Evolutionary conservation across 2,113 vertebrate species (phyloP).

Genomic region (Bufo bufo): DNA sequence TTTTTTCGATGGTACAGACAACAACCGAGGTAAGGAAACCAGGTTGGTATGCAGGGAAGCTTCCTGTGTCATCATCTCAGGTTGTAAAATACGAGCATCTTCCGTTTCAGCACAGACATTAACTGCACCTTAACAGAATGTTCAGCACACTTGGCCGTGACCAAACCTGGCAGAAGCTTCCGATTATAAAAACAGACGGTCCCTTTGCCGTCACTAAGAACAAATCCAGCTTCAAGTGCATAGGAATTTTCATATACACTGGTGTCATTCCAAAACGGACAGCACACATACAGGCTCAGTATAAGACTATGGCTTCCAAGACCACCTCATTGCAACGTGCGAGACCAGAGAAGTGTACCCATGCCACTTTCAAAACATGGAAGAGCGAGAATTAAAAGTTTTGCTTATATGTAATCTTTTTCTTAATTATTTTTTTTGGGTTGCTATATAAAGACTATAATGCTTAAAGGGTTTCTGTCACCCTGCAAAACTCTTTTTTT

Average conservation of each 20-base stretch:
- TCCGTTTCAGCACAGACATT: neutral
- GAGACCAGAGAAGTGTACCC: neutral
- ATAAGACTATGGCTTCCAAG: neutral
- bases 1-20: neutral
- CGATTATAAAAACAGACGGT: constrained; percentile 33
- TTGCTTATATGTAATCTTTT: neutral
- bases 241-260: neutral
- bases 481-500: too few relatives aligned
- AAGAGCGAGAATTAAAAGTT: neutral
- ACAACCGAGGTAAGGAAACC: neutral
- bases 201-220: constrained; percentile 38
- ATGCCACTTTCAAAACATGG: neutral
- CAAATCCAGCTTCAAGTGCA: constrained; percentile 24
- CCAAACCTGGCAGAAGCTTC: constrained; percentile 22
- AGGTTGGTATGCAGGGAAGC: neutral
- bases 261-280: constrained; percentile 9
- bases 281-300: neutral
- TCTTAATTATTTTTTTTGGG: too few relatives aligned
- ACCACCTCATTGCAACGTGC: neutral
- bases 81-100: constrained; percentile 1
- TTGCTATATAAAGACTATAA: too few relatives aligned
- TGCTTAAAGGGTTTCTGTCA: too few relatives aligned
- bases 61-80: neutral
- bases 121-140: constrained; percentile 40
- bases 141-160: constrained; percentile 13